phyloP scores from a whole-genome alignment of 2,113 vertebrate genomes.

The Cyphomyrus discorhynchus region DNA sequence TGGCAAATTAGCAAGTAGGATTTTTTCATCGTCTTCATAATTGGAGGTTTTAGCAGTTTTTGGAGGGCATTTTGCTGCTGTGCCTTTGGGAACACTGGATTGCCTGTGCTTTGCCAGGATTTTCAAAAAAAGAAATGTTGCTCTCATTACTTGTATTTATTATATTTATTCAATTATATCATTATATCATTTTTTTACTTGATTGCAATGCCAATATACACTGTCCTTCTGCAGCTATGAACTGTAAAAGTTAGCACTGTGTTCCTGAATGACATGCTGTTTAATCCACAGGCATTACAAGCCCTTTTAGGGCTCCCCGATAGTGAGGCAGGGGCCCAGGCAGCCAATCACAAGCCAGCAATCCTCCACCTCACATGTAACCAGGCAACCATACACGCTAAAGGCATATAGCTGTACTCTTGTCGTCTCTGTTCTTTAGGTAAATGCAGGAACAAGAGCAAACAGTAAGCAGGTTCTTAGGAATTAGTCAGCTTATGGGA shows the following conservation, averaged over 20 bases:
- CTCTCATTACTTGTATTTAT: not conserved
- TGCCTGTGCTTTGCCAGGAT: not conserved
- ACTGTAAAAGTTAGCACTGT: not conserved
- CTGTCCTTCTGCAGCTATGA: not conserved
- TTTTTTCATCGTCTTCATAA: constrained; percentile 5
- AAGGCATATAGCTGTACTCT: not conserved
- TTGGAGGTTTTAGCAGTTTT: not conserved
- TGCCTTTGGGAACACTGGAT: not conserved
- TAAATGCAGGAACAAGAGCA: constrained; percentile 25
- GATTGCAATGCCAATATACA: not conserved
- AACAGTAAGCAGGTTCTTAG: constrained; percentile 53
- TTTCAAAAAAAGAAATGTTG: not conserved
- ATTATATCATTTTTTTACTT: not conserved
- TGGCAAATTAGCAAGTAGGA: not conserved
- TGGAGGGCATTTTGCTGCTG: not conserved
- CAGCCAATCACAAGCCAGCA: not conserved
- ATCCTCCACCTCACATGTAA: not conserved
- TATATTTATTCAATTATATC: not conserved
- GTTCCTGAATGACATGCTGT: not conserved
- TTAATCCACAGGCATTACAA: not conserved
- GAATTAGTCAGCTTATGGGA: constrained; percentile 61
- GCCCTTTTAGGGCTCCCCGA: not conserved
- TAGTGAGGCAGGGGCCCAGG: not conserved
- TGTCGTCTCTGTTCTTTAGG: constrained; percentile 3
- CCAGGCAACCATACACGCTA: constrained; percentile 3